These are phyloP conservation scores for Tachyglossus aculeatus DNA, from an alignment of 2,797 vertebrate species.

Conservation along the genomic window DNA sequence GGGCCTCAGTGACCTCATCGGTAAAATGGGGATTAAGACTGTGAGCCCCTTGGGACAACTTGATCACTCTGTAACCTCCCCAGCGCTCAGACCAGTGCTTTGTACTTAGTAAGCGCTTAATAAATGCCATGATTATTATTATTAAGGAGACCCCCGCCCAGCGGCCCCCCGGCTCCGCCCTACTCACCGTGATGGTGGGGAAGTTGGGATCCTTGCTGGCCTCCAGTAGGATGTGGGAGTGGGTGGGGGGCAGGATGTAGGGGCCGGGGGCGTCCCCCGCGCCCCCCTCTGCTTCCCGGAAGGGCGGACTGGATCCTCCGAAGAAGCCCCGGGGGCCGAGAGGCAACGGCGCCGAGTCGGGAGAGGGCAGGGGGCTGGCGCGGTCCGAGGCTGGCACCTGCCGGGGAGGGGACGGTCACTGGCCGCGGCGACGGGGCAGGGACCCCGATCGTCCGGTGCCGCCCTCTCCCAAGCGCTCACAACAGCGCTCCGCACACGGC, in stretches of 20 bases:
- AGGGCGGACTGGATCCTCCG: slow-evolving; percentile 62
- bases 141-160: too few species aligned
- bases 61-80: too few species aligned
- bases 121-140: too few species aligned
- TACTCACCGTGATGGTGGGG: slow-evolving; percentile 78
- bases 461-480: background rate
- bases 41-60: too few species aligned
- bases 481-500: background rate
- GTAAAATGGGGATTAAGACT: too few species aligned
- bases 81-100: too few species aligned
- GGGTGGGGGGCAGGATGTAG: slow-evolving; percentile 71
- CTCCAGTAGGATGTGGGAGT: slow-evolving; percentile 81
- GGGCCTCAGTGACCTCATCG: too few species aligned
- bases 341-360: slow-evolving; percentile 74
- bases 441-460: background rate
- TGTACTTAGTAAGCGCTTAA: too few species aligned
- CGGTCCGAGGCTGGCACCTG: slow-evolving; percentile 70
- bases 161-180: background rate
- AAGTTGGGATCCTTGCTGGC: slow-evolving; percentile 86
- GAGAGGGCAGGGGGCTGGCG: slow-evolving; percentile 69
- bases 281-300: slow-evolving; percentile 68
- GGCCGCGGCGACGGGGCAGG: background rate
- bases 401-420: background rate
- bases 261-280: slow-evolving; percentile 75
- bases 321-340: slow-evolving; percentile 83